Evolutionary conservation across 2,888 invertebrate species (phyloP), one percentile per base, ranked within the genome.

Genomic region (Conchocele bisecta): DNA sequence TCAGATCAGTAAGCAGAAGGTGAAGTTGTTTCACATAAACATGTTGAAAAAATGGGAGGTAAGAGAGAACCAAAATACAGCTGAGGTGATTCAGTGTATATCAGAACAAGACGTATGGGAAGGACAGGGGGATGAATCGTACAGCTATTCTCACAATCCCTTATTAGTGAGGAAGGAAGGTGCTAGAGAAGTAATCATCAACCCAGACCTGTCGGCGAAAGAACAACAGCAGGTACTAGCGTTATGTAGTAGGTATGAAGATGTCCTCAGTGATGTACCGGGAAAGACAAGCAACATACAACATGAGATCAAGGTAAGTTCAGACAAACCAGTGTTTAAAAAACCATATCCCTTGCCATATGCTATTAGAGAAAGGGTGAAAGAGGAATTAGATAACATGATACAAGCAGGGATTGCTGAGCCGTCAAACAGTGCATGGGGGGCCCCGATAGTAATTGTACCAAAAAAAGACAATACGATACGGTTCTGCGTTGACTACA

Each of bases 11-110:
- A 50, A 39, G n/a, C 33, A 46, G 9, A 41, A 44, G 37, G 26
- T 46, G 37, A 57, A 35, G 0, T 17, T 37, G 9, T 65, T 28
- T 31, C 50, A 58, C 35, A 46, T 56, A 13, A 65, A 58, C 29
- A 44, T 65, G 57, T 39, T 65, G 35, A 65, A 65, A 28, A 6
- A 44, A 15, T 65, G 39, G 39, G 24, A 50, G 35, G 50, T 46
- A 4, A 24, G 50, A 20, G 33, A 48, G 1, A 13, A 9, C n/a
- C 22, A 41, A 13, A 31, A 22, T 20, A 4, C 20, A 9, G 5
- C 5, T 7, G 20, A n/a, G 15, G 9, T 28, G 5, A 46, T 5
- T n/a, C n/a, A n/a, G n/a, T n/a, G n/a, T n/a, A n/a, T n/a, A n/a
- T n/a, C n/a, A n/a, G n/a, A n/a, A n/a, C n/a, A n/a, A n/a, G n/a